These are phyloP conservation scores for Ascidia mentula DNA, from an alignment of 23 tunicate species.

Conservation along the genomic window DNA sequence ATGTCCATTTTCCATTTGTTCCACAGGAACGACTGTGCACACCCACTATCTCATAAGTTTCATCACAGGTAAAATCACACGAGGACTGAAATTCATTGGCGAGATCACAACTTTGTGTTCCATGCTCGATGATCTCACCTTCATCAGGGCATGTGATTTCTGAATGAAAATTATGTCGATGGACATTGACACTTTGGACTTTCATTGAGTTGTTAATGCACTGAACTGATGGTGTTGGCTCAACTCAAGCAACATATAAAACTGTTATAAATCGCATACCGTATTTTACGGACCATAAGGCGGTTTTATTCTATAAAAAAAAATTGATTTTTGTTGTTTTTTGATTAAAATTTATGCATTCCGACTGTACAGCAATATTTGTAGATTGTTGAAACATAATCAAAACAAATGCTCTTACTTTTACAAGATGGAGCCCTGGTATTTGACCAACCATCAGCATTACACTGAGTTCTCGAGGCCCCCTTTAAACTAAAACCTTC, in stretches of 20 bases:
- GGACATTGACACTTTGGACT: too few species aligned
- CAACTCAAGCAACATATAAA: too few species aligned
- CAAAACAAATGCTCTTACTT: slow-evolving; percentile 69
- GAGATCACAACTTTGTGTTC: slow-evolving; percentile 58
- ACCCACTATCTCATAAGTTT: slow-evolving; percentile 64
- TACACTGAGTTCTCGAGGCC: slow-evolving; percentile 33
- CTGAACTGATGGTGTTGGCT: too few species aligned
- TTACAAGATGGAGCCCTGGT: slow-evolving; percentile 58
- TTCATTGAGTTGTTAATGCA: too few species aligned
- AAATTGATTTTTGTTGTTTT: too few species aligned
- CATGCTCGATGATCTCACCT: slow-evolving; percentile 21
- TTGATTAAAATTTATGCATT: too few species aligned
- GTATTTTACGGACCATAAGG: too few species aligned
- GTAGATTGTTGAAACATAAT: too few species aligned
- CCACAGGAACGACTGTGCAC: slow-evolving; percentile 11
- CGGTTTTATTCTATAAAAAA: too few species aligned
- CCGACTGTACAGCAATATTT: too few species aligned
- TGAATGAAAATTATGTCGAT: too few species aligned
- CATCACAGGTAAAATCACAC: slow-evolving; percentile 62
- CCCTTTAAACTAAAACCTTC: slow-evolving; percentile 73
- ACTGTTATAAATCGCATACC: too few species aligned
- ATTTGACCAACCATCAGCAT: slow-evolving; percentile 58
- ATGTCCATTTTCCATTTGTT: slow-evolving; percentile 41
- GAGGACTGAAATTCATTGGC: slow-evolving; percentile 53
- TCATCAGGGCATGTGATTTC: slow-evolving; percentile 78